These are phyloP conservation scores for Elgaria multicarinata DNA, from an alignment of 2,113 vertebrate species.

Conservation along the genomic window DNA sequence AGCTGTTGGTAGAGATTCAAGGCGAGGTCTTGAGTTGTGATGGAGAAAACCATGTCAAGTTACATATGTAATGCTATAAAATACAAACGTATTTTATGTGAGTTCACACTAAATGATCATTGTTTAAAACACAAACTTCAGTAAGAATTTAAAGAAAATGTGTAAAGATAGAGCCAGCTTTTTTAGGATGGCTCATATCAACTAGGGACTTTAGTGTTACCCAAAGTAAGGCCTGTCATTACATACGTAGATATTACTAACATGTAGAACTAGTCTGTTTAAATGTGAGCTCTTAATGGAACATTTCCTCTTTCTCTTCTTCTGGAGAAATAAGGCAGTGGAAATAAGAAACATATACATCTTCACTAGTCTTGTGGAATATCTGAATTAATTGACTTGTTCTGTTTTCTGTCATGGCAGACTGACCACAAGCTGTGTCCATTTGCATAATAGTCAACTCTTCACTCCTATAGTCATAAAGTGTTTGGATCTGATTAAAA, in stretches of 20 bases:
- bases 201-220: conserved; percentile 12
- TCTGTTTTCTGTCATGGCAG: conserved; percentile 81
- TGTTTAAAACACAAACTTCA: neutral
- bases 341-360: conserved; percentile 78
- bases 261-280: conserved; percentile 58
- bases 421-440: conserved; percentile 83
- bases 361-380: conserved; percentile 84
- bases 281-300: conserved; percentile 60
- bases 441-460: conserved; percentile 88
- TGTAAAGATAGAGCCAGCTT: neutral
- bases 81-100: neutral
- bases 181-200: conserved; percentile 22
- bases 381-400: conserved; percentile 84
- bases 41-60: neutral
- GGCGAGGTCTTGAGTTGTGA: neutral
- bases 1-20: conserved; percentile 25
- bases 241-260: conserved; percentile 49
- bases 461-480: conserved; percentile 84
- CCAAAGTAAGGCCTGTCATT: conserved; percentile 4
- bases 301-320: conserved; percentile 62
- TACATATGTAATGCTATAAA: neutral
- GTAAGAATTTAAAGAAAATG: neutral
- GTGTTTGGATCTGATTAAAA: conserved; percentile 86
- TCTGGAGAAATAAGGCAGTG: conserved; percentile 71
- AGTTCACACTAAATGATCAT: conserved; percentile 12